Base-by-base conservation (phyloP, 2,113 vertebrate genomes). In the Archilochus colubris region DNA sequence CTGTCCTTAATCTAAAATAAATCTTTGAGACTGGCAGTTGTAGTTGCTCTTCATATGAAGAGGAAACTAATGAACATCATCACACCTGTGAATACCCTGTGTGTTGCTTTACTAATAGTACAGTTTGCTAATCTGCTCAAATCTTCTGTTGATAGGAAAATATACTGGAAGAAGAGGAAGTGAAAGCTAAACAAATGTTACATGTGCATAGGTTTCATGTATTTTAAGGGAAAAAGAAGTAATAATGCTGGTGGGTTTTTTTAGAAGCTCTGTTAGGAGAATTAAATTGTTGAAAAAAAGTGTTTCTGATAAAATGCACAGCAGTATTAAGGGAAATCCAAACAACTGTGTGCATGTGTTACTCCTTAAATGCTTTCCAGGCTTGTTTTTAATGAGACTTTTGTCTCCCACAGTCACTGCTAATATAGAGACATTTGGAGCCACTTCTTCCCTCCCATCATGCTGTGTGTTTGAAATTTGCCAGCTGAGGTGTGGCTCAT, bases 191-290 rank as follows among this genome's bases (percentile, higher is more conserved):
- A 67, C 62, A 76, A 78, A 59, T 68, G 57, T 64, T 86, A 69
- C 7, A 8, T n/a, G 5, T 81, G 40, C 55, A 54, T 77, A 95
- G 85, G 70, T 69, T 59, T 48, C 23, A 7, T 69, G 79, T 36
- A 21, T 86, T 74, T 18, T 93, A 83, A 77, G 22, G 31, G 70
- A 67, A 83, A 50, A 11, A 7, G 40, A 17, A 36, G 25, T 28
- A 63, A 2, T 62, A 36, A 54, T 82, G 9, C n/a, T 76, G 15
- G 72, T 57, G 11, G 40, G 11, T 11, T 40, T 40, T 40, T 84
- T 91, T 81, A 89, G 66, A 67, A 74, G 57, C 81, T 88, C 36
- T 68, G 46, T 59, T 84, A 88, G 82, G 78, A 95, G 40, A 95
- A 91, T 69, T 50, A 77, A 80, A 59, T 55, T 85, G 46, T 58